phyloP scores from a whole-genome alignment of 35 echinoderm and acorn worm species.

The Holothuria glaberrima region DNA sequence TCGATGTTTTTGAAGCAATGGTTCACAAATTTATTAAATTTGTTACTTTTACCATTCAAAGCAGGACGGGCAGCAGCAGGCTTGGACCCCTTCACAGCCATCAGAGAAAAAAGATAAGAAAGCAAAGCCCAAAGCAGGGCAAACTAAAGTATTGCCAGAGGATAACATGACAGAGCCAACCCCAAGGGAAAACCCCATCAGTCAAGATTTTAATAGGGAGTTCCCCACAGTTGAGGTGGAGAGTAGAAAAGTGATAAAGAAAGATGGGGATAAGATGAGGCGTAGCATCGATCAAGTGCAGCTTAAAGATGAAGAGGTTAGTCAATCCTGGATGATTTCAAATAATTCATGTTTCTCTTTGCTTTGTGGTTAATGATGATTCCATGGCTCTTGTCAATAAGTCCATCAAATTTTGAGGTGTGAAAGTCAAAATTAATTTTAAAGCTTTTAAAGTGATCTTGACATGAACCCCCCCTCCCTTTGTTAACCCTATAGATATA shows the following conservation, averaged over 20 bases:
- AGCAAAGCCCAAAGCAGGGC: slow-evolving; percentile 57
- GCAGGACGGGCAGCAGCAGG: slow-evolving; percentile 58
- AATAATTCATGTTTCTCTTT: too few relatives aligned
- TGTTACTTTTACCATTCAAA: neutral
- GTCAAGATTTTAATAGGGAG: slow-evolving; percentile 76
- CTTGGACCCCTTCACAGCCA: slow-evolving; percentile 48
- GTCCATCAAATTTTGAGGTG: too few relatives aligned
- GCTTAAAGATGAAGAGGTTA: slow-evolving; percentile 86
- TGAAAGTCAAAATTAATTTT: too few relatives aligned
- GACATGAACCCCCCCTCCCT: too few relatives aligned
- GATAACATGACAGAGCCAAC: slow-evolving; percentile 67
- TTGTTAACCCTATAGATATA: too few relatives aligned
- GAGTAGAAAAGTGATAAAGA: slow-evolving; percentile 67
- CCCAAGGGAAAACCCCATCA: slow-evolving; percentile 77
- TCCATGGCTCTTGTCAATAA: too few relatives aligned
- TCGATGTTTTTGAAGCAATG: neutral
- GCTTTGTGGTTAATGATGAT: too few relatives aligned
- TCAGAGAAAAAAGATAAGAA: slow-evolving; percentile 47
- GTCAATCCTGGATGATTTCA: neutral
- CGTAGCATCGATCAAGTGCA: slow-evolving; percentile 95
- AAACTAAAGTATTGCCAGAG: neutral
- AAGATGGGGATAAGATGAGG: slow-evolving; percentile 67
- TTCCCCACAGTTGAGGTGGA: slow-evolving; percentile 89
- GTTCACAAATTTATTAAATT: neutral
- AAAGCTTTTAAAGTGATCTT: too few relatives aligned